Conservation (phyloP, 2,888 invertebrate species). For the Zelleria hepariella region DNA sequence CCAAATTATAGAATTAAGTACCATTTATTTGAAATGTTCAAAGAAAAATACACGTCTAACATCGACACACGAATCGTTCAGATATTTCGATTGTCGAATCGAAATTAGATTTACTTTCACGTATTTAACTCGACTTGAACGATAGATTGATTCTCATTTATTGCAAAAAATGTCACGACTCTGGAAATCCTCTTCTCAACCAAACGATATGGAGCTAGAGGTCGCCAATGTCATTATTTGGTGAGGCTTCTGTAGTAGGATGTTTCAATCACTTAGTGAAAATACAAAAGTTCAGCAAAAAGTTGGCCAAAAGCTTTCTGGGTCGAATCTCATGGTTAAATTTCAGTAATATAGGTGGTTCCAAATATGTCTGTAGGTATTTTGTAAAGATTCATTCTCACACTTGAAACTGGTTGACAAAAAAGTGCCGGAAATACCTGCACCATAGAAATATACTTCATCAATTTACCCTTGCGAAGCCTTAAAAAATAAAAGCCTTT, state of each 20-base stretch:
- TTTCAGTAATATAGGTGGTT: not conserved
- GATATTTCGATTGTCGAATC: constrained; percentile 19
- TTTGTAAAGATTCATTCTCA: too few species aligned
- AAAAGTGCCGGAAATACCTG: too few species aligned
- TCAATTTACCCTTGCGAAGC: too few species aligned
- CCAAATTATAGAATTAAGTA: too few species aligned
- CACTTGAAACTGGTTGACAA: too few species aligned
- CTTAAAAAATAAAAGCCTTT: too few species aligned
- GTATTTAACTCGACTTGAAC: constrained; percentile 18
- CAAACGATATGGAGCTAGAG: not conserved
- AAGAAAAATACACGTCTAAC: not conserved
- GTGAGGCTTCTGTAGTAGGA: not conserved
- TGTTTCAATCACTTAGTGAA: not conserved
- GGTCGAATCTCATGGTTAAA: not conserved
- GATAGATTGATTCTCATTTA: not conserved
- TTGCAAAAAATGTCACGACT: not conserved
- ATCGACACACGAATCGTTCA: not conserved
- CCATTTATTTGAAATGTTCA: not conserved
- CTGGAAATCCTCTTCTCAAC: not conserved
- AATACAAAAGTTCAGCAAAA: not conserved
- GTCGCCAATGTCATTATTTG: not conserved
- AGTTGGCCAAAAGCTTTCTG: not conserved
- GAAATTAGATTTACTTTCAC: constrained; percentile 48
- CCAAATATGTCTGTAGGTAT: too few species aligned
- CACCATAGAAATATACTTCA: too few species aligned